These are phyloP conservation scores for Sympetrum striolatum DNA, from an alignment of 2,888 invertebrate genomes.

Conservation along the genomic window DNA sequence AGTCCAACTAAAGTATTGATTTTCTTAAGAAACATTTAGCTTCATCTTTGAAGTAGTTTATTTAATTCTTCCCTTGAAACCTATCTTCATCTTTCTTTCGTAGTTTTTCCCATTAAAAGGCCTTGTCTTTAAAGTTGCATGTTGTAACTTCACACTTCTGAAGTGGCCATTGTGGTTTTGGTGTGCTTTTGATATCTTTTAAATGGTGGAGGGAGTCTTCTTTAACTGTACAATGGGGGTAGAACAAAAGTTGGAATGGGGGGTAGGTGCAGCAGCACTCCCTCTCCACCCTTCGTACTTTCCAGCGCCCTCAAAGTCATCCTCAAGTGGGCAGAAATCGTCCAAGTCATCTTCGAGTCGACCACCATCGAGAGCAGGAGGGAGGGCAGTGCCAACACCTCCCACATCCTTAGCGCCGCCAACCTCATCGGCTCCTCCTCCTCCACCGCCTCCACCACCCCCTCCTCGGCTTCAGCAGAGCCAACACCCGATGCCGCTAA, in stretches of 20 bases:
- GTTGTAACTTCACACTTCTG: not conserved
- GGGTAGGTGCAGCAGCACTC: conserved; percentile 28
- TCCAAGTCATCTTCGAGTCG: conserved; percentile 35
- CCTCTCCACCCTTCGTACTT: conserved; percentile 31
- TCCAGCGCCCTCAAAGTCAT: conserved; percentile 36
- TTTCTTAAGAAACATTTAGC: too few species aligned
- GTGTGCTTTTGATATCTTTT: not conserved
- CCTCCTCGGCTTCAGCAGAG: conserved; percentile 19
- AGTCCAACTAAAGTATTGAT: too few species aligned
- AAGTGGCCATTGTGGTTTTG: not conserved
- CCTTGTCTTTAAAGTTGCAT: not conserved
- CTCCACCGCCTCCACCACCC: conserved; percentile 11
- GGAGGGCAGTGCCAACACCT: not conserved
- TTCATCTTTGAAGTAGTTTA: too few species aligned
- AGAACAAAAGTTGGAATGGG: conserved; percentile 38
- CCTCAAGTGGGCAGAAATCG: conserved; percentile 37
- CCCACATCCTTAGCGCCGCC: not conserved
- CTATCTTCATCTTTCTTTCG: too few species aligned
- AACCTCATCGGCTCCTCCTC: not conserved
- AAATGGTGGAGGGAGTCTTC: not conserved
- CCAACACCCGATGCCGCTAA: conserved; percentile 27
- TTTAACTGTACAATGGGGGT: conserved; percentile 2
- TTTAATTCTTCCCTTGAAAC: too few species aligned
- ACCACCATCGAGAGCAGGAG: conserved; percentile 15
- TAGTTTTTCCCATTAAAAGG: not conserved